Conservation (phyloP, 2,797 vertebrate genomes). For the Enoplosus armatus region DNA sequence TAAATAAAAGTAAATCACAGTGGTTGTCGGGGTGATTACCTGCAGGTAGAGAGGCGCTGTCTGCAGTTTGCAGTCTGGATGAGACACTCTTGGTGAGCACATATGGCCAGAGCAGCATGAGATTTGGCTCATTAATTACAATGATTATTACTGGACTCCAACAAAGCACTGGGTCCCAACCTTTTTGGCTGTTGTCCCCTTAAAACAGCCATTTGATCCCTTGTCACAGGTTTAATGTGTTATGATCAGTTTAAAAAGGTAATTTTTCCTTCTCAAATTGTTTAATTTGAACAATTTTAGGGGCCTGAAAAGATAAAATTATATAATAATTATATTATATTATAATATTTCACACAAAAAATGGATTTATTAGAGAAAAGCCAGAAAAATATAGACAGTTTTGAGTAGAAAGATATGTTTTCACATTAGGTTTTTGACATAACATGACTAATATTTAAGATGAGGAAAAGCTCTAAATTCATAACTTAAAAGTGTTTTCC, state of each 20-base stretch:
- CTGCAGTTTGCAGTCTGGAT: conserved; percentile 21
- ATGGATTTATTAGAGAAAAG: background rate
- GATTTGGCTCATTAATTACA: background rate
- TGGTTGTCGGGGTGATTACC: conserved; percentile 50
- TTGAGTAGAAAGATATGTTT: too few relatives aligned
- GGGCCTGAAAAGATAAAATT: background rate
- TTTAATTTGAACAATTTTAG: background rate
- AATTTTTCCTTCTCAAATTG: background rate
- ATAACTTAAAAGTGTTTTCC: background rate
- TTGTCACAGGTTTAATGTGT: background rate
- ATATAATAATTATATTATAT: too few relatives aligned
- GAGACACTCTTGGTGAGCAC: conserved; percentile 53
- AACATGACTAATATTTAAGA: background rate
- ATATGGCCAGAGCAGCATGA: conserved; percentile 69
- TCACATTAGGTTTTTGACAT: background rate
- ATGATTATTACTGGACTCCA: too few relatives aligned
- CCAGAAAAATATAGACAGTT: background rate
- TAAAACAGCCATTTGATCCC: too few relatives aligned
- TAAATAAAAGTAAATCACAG: too few relatives aligned
- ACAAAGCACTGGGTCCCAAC: background rate
- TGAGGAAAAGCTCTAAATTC: background rate
- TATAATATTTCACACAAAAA: background rate
- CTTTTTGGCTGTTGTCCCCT: background rate
- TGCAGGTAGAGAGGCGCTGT: conserved; percentile 45
- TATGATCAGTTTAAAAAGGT: background rate